Conservation (phyloP, 2,113 vertebrate species). For the Naja naja region DNA sequence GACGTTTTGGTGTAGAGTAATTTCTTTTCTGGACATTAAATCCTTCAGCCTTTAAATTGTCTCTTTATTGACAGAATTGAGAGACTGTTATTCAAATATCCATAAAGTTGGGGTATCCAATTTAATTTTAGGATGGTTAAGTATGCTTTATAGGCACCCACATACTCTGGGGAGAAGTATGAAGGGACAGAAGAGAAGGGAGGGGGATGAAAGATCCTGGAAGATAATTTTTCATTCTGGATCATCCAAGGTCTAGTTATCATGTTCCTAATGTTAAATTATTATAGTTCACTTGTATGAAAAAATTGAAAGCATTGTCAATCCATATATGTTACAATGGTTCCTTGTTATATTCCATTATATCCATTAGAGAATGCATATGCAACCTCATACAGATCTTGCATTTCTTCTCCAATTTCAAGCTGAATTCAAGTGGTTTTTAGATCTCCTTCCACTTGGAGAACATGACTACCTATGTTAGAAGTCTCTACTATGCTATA, state of each 20-base stretch:
- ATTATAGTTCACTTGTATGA: not conserved
- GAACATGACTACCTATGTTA: not conserved
- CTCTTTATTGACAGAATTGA: not conserved
- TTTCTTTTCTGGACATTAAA: not conserved
- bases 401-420: not conserved
- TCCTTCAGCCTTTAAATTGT: not conserved
- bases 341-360: not conserved
- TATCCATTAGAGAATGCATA: not conserved
- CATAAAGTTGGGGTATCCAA: not conserved
- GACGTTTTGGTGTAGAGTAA: not conserved
- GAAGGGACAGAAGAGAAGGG: not conserved
- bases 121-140: not conserved
- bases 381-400: not conserved
- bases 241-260: not conserved
- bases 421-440: not conserved
- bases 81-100: not conserved
- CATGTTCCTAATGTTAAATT: not conserved
- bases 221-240: not conserved
- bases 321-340: not conserved
- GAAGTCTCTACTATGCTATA: not conserved
- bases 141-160: not conserved
- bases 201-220: not conserved
- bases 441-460: too few relatives aligned
- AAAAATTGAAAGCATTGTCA: not conserved
- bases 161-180: not conserved